Percentiles rank a stretch among this genome's conserved stretches.
Conservation (phyloP, 2,113 vertebrate species). For the Urocitellus parryii region DNA sequence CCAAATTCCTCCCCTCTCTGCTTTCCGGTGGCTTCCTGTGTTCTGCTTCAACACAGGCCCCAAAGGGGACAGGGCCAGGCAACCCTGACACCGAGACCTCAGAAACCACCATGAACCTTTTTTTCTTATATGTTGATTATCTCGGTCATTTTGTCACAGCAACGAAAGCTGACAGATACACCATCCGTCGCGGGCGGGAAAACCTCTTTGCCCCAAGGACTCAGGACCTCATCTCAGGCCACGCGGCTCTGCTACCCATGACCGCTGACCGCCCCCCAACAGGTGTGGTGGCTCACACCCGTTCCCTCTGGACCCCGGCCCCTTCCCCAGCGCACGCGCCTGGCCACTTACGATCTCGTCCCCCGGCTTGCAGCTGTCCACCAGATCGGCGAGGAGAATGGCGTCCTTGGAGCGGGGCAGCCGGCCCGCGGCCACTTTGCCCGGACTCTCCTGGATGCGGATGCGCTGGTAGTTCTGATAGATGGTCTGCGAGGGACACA, state of each 20-base stretch:
- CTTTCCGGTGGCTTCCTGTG: too few relatives aligned
- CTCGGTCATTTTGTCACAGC: too few relatives aligned
- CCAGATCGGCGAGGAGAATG: slow-evolving; percentile 96
- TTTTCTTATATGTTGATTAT: background rate
- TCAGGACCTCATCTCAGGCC: background rate
- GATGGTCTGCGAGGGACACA: slow-evolving; percentile 89
- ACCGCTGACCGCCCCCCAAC: background rate
- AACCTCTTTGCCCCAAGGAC: background rate
- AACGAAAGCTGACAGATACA: background rate
- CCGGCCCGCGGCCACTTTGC: slow-evolving; percentile 96
- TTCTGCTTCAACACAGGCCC: background rate
- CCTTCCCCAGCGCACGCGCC: background rate
- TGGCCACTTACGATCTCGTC: slow-evolving; percentile 95
- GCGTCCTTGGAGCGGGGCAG: slow-evolving; percentile 98
- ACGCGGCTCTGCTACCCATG: fast-evolving
- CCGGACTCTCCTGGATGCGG: slow-evolving; percentile 97
- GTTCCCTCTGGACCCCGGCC: background rate
- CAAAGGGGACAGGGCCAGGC: background rate
- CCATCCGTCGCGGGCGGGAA: background rate
- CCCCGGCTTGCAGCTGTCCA: slow-evolving; percentile 97
- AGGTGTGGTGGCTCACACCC: background rate
- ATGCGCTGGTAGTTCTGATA: slow-evolving; percentile 99
- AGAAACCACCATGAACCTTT: background rate
- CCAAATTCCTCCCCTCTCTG: background rate
- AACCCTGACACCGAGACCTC: too few relatives aligned